Evolutionary conservation across 1,140 invertebrate species (phyloP), one percentile per base, ranked within the genome.

Genomic region (Cyrtorhinus lividipennis): DNA sequence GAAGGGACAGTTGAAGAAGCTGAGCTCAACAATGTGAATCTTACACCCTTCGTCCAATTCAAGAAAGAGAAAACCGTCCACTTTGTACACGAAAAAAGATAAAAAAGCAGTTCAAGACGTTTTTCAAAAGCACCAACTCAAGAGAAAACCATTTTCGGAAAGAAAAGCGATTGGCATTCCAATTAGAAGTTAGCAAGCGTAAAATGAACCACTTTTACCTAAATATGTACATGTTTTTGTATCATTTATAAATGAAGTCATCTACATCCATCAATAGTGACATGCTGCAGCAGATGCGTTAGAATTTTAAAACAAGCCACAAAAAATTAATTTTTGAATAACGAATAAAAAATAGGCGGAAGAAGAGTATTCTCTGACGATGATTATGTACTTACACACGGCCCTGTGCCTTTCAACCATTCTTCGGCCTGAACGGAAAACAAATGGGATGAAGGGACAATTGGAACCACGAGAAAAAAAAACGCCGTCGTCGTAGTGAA

Each of bases 401-500:
- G 25, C 27, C 62, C 62, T 30, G 62, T 38, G 23, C 56, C 30
- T 63, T 63, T 63, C 62, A 25, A 27, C 15, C 10, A 53, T 20
- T 64, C 63, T 44, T 64, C 63, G 45, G 63, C 63, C 63, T 64
- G 56, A 53, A 64, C 53, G 22, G 24, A 20, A 64, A 64, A 53
- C 48, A 53, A 53, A 53, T 13, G 10, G 10, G 48, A 20, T 53
- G 20, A 53, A 53, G 20, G 48, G 48, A 5, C 20, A 20, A 38
- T 38, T 8, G 30, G 30, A 38, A 38, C 5, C 30, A 5, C 5
- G 30, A 38, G 5, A 38, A 8, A 5, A 8, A 38, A 5, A 38
- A 38, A 5, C 30, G 15, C 15, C 30, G 30, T 38, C 30, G 5
- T 38, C 15, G 30, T 5, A 38, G 30, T 8, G 15, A 5, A 38